Evolutionary conservation across 2,888 invertebrate species (phyloP).

Genomic region (Spicauda simplicius): DNA sequence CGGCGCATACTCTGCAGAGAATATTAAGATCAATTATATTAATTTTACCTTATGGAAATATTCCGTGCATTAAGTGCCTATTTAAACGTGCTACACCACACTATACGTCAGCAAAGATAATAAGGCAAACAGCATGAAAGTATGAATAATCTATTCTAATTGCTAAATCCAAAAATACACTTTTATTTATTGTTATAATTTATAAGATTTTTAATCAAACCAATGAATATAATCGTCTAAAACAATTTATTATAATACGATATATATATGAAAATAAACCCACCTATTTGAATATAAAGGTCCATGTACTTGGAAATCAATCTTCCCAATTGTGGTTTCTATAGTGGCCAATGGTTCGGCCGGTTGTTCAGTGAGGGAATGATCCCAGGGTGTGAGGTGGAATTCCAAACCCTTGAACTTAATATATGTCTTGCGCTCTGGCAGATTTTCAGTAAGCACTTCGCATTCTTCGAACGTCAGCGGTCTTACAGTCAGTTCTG

Average conservation of each 20-base stretch:
- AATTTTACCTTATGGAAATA: too few species aligned
- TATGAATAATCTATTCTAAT: too few species aligned
- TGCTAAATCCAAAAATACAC: too few species aligned
- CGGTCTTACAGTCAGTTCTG: slow-evolving; percentile 57
- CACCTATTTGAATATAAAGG: slow-evolving; percentile 73
- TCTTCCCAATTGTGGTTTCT: slow-evolving; percentile 54
- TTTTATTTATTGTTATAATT: too few species aligned
- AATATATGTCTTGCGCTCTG: slow-evolving; percentile 56
- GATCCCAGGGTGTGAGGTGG: slow-evolving; percentile 61
- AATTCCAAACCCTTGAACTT: slow-evolving; percentile 52
- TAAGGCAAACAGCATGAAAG: too few species aligned
- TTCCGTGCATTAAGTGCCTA: too few species aligned
- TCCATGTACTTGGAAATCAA: slow-evolving; percentile 46
- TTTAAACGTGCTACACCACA: too few species aligned
- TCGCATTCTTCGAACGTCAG: slow-evolving; percentile 75
- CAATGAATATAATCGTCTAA: too few species aligned
- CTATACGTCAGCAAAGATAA: too few species aligned
- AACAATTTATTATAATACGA: background rate
- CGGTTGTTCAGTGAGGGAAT: slow-evolving; percentile 50
- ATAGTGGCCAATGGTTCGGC: slow-evolving; percentile 48
- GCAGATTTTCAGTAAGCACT: slow-evolving; percentile 64
- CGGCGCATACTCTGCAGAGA: slow-evolving; percentile 65
- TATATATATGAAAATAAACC: slow-evolving; percentile 5
- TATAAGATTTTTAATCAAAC: too few species aligned
- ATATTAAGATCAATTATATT: background rate